phyloP scores from a whole-genome alignment of 2,113 vertebrate genomes.

The Nerophis lumbriciformis region DNA sequence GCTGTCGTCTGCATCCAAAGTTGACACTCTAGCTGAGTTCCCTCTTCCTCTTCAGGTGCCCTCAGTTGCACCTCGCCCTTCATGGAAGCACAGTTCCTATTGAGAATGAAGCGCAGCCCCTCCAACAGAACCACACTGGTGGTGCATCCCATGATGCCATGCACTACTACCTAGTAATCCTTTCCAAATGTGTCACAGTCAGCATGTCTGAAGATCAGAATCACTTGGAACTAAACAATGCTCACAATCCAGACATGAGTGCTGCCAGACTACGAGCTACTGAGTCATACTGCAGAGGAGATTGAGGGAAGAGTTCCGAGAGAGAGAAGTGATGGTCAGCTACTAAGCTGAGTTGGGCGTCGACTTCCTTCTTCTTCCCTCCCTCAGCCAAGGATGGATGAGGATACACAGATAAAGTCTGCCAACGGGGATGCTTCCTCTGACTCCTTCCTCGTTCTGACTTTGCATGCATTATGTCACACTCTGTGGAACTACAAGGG shows the following conservation, averaged over 20 bases:
- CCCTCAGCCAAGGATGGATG: constrained; percentile 22
- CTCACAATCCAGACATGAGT: too few species aligned
- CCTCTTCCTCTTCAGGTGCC: constrained; percentile 74
- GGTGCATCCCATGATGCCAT: constrained; percentile 87
- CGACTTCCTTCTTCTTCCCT: constrained; percentile 39
- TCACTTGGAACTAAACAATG: not conserved
- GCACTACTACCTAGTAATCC: not conserved
- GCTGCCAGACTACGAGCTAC: constrained; percentile 11
- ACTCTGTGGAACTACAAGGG: constrained; percentile 17
- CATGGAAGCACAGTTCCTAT: constrained; percentile 88
- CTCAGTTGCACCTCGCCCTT: constrained; percentile 78
- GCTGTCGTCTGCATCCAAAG: constrained; percentile 43
- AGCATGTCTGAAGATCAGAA: not conserved
- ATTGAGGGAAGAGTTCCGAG: constrained; percentile 28
- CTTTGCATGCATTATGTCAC: not conserved
- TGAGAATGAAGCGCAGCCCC: constrained; percentile 84
- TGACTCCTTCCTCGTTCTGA: constrained; percentile 26
- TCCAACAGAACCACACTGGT: constrained; percentile 87
- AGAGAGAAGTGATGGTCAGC: constrained; percentile 35
- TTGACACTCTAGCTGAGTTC: constrained; percentile 39
- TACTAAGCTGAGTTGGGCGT: constrained; percentile 59
- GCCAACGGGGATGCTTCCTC: constrained; percentile 3
- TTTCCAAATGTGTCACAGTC: not conserved
- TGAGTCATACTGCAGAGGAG: constrained; percentile 10
- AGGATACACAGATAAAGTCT: constrained; percentile 34